phyloP scores from a whole-genome alignment of 2,888 invertebrate genomes.

The Sesia apiformis region DNA sequence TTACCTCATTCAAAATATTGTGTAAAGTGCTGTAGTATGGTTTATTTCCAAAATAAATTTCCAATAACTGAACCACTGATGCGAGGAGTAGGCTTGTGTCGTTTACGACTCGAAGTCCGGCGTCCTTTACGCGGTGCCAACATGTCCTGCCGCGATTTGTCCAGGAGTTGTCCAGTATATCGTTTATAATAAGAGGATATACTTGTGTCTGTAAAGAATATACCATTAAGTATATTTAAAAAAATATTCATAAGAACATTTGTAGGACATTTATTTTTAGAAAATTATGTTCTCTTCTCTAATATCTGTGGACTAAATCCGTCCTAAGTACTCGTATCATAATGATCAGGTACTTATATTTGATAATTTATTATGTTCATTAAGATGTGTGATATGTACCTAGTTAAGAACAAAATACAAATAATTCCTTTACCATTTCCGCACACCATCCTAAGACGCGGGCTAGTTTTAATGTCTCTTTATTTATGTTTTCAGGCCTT shows the following conservation, averaged over 20 bases:
- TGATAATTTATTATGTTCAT: too few relatives aligned
- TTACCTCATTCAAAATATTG: too few relatives aligned
- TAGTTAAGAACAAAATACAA: too few relatives aligned
- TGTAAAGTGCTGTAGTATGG: background rate
- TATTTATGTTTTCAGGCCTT: conserved; percentile 75
- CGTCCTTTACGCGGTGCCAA: background rate
- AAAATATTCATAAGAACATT: too few relatives aligned
- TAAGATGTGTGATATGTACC: too few relatives aligned
- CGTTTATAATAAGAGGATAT: background rate
- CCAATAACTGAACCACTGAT: background rate
- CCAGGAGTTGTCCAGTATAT: background rate
- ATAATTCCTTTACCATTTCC: conserved; percentile 83
- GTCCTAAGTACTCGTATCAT: too few relatives aligned
- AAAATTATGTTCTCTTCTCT: too few relatives aligned
- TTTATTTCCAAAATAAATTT: background rate
- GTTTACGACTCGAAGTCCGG: background rate
- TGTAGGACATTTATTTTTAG: too few relatives aligned
- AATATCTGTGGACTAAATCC: too few relatives aligned
- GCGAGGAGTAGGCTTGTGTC: background rate
- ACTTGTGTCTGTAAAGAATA: background rate
- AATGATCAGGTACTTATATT: too few relatives aligned
- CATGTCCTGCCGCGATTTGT: background rate
- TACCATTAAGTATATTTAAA: too few relatives aligned
- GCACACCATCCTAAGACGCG: conserved; percentile 93
- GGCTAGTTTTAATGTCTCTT: conserved; percentile 81